Conservation (phyloP, 2,888 invertebrate genomes). For the Euclidia mi region DNA sequence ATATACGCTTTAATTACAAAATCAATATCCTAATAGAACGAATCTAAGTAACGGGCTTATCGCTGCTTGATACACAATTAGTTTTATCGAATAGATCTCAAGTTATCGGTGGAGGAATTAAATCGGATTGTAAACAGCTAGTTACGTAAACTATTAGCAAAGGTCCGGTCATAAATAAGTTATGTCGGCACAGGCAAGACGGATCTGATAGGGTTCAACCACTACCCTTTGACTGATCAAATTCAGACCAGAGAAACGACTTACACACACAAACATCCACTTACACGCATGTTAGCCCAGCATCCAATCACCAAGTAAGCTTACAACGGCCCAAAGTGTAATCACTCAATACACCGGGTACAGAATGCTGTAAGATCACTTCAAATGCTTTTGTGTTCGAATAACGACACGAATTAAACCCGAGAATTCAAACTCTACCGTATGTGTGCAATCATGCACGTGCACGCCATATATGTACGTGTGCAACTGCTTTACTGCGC, state of each 20-base stretch:
- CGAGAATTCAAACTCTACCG: constrained; percentile 1
- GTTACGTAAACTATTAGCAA: constrained; percentile 10
- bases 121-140: constrained; percentile 13
- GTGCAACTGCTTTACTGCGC: constrained; percentile 6
- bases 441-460: background rate
- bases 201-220: constrained; percentile 35
- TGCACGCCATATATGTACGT: background rate
- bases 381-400: background rate
- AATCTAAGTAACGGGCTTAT: background rate
- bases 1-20: too few relatives aligned
- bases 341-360: background rate
- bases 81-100: constrained; percentile 3
- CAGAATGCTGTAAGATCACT: background rate
- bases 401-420: constrained; percentile 19
- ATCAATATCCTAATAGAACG: too few relatives aligned
- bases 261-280: constrained; percentile 24
- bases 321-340: background rate
- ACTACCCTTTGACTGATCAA: constrained; percentile 37
- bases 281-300: background rate
- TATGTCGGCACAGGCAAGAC: constrained; percentile 19
- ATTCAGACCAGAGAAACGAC: constrained; percentile 14
- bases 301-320: background rate
- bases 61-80: constrained; percentile 1
- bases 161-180: constrained; percentile 28
- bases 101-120: constrained; percentile 7